These are phyloP conservation scores for Galendromus occidentalis DNA, from an alignment of 1,140 invertebrate genomes.

Conservation along the genomic window DNA sequence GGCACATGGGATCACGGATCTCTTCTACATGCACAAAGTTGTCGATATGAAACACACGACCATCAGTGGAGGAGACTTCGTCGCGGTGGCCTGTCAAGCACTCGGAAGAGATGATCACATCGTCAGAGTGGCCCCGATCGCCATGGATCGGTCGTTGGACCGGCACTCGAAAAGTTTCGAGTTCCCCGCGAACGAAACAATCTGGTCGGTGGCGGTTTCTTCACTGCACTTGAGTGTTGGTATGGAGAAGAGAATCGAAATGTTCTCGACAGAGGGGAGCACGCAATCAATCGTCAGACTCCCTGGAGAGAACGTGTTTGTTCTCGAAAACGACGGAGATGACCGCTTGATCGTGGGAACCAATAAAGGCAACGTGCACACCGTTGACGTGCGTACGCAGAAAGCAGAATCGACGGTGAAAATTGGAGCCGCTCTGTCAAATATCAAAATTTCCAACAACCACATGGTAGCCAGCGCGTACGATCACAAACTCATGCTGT, in stretches of 20 bases:
- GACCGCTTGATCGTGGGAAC: neutral
- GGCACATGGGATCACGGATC: neutral
- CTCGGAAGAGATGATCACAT: neutral
- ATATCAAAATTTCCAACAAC: neutral
- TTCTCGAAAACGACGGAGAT: neutral
- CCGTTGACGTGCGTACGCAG: neutral
- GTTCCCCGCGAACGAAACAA: neutral
- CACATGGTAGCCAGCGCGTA: neutral
- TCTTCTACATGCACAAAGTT: neutral
- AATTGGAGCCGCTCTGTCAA: neutral
- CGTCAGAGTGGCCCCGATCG: neutral
- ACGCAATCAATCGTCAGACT: neutral
- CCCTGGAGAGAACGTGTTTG: neutral
- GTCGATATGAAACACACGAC: neutral
- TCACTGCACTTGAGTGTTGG: neutral
- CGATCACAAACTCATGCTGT: constrained; percentile 1
- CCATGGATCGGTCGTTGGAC: neutral
- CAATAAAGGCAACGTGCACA: neutral
- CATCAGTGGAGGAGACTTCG: neutral
- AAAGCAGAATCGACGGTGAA: neutral
- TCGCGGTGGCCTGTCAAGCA: neutral
- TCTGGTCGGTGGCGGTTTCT: neutral
- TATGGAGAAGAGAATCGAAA: neutral
- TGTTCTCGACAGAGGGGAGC: neutral
- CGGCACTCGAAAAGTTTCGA: neutral